Evolutionary conservation across 2,113 vertebrate species (phyloP).

Genomic region (Lepus europaeus): DNA sequence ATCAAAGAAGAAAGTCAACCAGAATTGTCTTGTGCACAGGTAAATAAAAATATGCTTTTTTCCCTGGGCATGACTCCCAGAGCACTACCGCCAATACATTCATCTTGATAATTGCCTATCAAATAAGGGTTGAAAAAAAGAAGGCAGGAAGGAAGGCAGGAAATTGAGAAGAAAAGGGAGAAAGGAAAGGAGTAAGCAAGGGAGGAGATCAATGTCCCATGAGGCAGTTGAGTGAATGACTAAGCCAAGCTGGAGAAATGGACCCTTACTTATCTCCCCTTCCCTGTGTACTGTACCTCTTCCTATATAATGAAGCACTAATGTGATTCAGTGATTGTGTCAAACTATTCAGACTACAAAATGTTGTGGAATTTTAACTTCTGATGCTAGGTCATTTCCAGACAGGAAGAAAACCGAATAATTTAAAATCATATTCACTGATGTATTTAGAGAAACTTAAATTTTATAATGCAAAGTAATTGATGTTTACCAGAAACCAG

Average conservation of each 20-base stretch:
- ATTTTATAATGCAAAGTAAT: neutral
- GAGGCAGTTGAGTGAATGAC: neutral
- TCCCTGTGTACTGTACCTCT: neutral
- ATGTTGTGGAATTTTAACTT: neutral
- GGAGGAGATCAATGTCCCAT: neutral
- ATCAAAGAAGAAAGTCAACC: slow-evolving; percentile 6
- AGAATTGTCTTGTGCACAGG: neutral
- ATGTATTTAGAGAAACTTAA: slow-evolving; percentile 1
- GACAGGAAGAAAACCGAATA: neutral
- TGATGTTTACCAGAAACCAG: neutral
- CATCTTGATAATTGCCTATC: neutral
- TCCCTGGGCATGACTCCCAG: neutral
- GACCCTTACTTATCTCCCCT: neutral
- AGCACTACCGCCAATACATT: neutral
- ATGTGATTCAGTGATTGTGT: neutral
- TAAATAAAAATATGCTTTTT: neutral
- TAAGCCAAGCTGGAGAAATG: neutral
- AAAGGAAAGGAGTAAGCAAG: fast-evolving
- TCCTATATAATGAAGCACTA: neutral
- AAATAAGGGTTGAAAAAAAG: neutral
- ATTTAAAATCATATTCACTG: neutral
- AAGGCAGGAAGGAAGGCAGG: neutral
- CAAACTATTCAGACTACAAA: neutral
- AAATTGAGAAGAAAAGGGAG: too few relatives aligned
- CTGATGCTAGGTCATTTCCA: neutral